Percentiles rank a stretch among this genome's conserved stretches.
Conservation (phyloP, 2,888 invertebrate genomes). For the Acrobasis suavella region DNA sequence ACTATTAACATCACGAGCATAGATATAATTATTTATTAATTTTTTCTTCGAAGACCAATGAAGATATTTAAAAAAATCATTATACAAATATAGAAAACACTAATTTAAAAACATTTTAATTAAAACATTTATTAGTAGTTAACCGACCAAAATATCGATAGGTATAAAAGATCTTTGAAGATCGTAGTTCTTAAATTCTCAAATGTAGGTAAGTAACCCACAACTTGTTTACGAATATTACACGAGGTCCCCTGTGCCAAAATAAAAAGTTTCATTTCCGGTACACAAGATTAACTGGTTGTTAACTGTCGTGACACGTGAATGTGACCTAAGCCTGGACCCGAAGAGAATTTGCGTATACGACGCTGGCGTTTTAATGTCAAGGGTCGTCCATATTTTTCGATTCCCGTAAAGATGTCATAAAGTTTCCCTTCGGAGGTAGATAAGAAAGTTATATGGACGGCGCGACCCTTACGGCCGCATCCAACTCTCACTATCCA, state of each 20-base stretch:
- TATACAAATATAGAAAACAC: too few relatives aligned
- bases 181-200: too few relatives aligned
- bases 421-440: slow-evolving; percentile 69
- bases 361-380: slow-evolving; percentile 49
- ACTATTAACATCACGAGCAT: too few relatives aligned
- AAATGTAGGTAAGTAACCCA: background rate
- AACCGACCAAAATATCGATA: too few relatives aligned
- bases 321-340: slow-evolving; percentile 5
- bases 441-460: slow-evolving; percentile 75
- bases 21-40: too few relatives aligned
- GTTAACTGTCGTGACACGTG: slow-evolving; percentile 16
- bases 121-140: too few relatives aligned
- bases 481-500: slow-evolving; percentile 72
- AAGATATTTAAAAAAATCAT: too few relatives aligned
- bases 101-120: too few relatives aligned
- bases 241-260: background rate
- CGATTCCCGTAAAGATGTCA: slow-evolving; percentile 74
- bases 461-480: slow-evolving; percentile 63
- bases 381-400: slow-evolving; percentile 70
- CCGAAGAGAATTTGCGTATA: slow-evolving; percentile 18
- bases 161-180: too few relatives aligned
- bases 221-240: background rate
- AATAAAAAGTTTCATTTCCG: too few relatives aligned
- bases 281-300: slow-evolving; percentile 8
- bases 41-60: too few relatives aligned